Conservation (phyloP, 2,113 vertebrate genomes). For the Macquaria australasica region DNA sequence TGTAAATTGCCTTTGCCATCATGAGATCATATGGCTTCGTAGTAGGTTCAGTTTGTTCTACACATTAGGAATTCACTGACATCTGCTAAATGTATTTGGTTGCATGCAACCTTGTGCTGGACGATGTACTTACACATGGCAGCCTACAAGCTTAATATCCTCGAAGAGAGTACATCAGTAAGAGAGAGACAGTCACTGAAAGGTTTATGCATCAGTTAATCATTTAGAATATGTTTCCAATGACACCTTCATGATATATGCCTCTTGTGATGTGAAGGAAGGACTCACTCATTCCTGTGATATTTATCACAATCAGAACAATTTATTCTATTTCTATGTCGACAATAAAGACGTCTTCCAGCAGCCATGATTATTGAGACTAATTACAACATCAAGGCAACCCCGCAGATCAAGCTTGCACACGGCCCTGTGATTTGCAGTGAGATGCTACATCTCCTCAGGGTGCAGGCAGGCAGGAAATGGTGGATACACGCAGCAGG, state of each 20-base stretch:
- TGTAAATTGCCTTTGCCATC: neutral
- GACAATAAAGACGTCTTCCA: neutral
- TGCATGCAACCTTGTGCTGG: neutral
- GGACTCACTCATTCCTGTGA: neutral
- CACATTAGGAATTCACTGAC: neutral
- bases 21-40: neutral
- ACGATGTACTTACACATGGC: neutral
- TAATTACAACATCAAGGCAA: neutral
- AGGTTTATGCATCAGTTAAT: neutral
- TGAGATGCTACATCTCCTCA: neutral
- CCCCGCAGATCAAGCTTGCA: neutral
- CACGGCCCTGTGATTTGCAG: neutral
- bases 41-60: neutral
- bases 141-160: neutral
- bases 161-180: neutral
- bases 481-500: neutral
- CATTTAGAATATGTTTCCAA: neutral
- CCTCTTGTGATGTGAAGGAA: neutral
- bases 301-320: neutral
- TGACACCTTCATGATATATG: neutral
- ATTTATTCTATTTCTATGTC: neutral
- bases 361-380: neutral
- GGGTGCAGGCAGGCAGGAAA: constrained; percentile 19
- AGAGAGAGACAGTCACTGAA: neutral
- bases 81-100: neutral